Percentiles rank a stretch among this genome's conserved stretches.
These are phyloP conservation scores for Tribolium madens DNA, from an alignment of 1,140 invertebrate genomes.

Conservation along the genomic window DNA sequence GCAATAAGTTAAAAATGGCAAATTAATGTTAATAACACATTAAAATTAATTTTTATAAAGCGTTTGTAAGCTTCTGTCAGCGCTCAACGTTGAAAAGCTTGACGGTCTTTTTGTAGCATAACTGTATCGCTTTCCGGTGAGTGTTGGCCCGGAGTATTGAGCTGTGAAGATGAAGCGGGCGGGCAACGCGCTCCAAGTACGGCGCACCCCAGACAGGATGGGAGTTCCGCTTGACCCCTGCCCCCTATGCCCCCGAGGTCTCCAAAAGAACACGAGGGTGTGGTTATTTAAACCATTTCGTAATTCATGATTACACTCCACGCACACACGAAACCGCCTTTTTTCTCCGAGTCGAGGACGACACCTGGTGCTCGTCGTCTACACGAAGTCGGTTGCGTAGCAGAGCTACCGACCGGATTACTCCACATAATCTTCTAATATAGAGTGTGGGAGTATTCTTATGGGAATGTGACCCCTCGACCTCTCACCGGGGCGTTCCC, in stretches of 20 bases:
- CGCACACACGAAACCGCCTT: conserved; percentile 28
- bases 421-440: conserved; percentile 60
- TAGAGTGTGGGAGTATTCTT: conserved; percentile 65
- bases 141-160: conserved; percentile 51
- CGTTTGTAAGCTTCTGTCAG: neutral
- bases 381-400: neutral
- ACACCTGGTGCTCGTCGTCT: conserved; percentile 1
- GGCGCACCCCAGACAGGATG: conserved; percentile 62
- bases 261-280: conserved; percentile 55
- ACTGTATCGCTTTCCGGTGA: conserved; percentile 32
- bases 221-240: conserved; percentile 58
- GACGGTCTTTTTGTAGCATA: neutral
- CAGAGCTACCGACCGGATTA: conserved; percentile 44
- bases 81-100: neutral
- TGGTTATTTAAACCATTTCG: conserved; percentile 55
- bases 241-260: conserved; percentile 46
- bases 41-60: neutral
- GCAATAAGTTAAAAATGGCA: too few relatives aligned
- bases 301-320: conserved; percentile 57
- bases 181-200: conserved; percentile 47
- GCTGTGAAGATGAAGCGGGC: conserved; percentile 55
- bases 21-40: too few relatives aligned
- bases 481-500: conserved; percentile 65
- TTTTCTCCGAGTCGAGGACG: neutral
- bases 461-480: conserved; percentile 65